These are phyloP conservation scores for Homalodisca vitripennis DNA, from an alignment of 1,140 invertebrate genomes.

Conservation along the genomic window DNA sequence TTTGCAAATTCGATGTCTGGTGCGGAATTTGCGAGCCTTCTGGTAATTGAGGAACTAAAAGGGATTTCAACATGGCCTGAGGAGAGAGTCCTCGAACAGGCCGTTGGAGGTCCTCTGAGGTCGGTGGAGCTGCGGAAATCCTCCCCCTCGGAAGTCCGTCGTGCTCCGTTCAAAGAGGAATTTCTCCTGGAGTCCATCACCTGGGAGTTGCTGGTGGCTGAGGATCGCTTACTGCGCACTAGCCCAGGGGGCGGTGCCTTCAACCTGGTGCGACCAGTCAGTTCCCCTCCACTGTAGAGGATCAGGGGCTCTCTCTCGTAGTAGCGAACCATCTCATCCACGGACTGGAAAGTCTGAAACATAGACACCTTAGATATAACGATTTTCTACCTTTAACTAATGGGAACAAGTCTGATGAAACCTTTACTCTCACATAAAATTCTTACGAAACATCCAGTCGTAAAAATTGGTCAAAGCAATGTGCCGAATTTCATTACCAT, in stretches of 20 bases:
- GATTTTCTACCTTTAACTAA: too few relatives aligned
- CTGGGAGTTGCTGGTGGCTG: background rate
- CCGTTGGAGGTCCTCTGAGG: background rate
- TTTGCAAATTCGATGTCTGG: background rate
- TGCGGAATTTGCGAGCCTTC: background rate
- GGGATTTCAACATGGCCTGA: background rate
- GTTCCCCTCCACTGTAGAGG: conserved; percentile 31
- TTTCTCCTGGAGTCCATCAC: too few relatives aligned
- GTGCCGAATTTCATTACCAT: too few relatives aligned
- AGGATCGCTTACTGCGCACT: background rate
- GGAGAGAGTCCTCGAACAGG: background rate
- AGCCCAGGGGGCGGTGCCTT: conserved; percentile 15
- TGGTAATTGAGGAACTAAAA: background rate
- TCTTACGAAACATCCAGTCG: too few relatives aligned
- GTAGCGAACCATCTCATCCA: conserved; percentile 30
- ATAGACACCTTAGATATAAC: background rate
- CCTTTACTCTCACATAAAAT: too few relatives aligned
- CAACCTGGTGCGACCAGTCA: conserved; percentile 23
- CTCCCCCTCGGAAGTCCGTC: too few relatives aligned
- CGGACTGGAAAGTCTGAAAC: conserved; percentile 27
- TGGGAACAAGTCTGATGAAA: too few relatives aligned
- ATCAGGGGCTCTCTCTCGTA: conserved; percentile 27
- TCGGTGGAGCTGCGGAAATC: background rate
- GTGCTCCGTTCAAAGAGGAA: too few relatives aligned
- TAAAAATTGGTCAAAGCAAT: too few relatives aligned